Evolutionary conservation across 2,797 vertebrate genomes (phyloP).

Genomic region (Pterois miles): DNA sequence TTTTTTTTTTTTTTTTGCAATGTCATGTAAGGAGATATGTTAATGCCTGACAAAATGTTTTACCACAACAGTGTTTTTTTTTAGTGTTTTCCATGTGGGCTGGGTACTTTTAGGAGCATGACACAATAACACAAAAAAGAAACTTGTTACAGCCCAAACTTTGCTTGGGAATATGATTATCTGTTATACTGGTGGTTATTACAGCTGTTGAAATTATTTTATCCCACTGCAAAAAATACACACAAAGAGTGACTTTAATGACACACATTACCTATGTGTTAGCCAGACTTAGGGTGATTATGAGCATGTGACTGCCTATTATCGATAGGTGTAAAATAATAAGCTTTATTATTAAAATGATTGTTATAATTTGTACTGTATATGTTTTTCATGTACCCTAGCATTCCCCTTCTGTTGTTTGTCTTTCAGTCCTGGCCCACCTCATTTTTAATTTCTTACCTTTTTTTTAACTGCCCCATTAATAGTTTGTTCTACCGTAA

Average conservation of each 20-base stretch:
- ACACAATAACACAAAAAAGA: background rate
- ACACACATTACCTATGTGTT: background rate
- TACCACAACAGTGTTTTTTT: background rate
- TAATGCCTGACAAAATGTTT: background rate
- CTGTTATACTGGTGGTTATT: background rate
- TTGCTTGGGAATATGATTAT: background rate
- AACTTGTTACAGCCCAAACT: background rate
- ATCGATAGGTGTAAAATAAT: background rate
- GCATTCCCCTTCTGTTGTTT: background rate
- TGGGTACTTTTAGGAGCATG: too few relatives aligned
- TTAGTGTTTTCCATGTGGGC: background rate
- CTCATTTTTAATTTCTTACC: background rate
- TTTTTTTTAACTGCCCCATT: background rate
- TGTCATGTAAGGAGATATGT: background rate
- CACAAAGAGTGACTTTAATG: background rate
- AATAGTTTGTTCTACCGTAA: background rate
- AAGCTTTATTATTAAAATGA: too few relatives aligned
- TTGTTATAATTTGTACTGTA: background rate
- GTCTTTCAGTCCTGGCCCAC: background rate
- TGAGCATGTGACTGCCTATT: background rate
- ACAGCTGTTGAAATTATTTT: background rate
- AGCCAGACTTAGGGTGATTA: background rate
- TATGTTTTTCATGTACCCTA: background rate
- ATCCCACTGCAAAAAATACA: background rate
- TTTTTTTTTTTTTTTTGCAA: background rate